Base-by-base conservation (phyloP, 2,797 vertebrate genomes). In the Tolypeutes matacus region DNA sequence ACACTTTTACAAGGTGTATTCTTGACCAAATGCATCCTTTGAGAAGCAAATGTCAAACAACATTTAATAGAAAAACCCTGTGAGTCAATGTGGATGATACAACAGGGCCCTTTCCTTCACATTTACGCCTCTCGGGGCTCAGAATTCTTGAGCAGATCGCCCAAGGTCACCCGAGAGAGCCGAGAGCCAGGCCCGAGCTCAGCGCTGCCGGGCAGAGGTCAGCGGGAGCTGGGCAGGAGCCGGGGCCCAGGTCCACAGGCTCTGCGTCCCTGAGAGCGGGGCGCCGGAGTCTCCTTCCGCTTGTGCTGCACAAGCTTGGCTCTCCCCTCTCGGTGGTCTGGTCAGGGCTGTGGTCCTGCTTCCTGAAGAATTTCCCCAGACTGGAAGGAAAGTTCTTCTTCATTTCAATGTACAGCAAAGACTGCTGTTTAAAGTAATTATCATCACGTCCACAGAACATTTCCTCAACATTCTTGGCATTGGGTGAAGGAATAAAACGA, bases 191-290 rank as follows among this genome's bases (percentile, higher is more conserved):
- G 12, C 6, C n/a, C 21, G 2, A 5, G 29, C n/a, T 60, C 36
- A 36, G 25, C 21, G 3, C 53, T 3, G 53, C 17, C 51, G 2
- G 17, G 51, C 51, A 53, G 56, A 18, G 15, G 20, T 10, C 9
- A 0, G 0, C 12, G 0, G 36, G 18, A 1, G 5, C 8, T 0
- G 0, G 2, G 23, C 3, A 3, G 1, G 14, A 0, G 29, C 7
- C 64, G 27, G 0, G 0, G 42, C 4, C 20, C 27, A 29, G 6
- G 3, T 0, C 5, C 1, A 0, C 0, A 5, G 0, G 46, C 46
- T 46, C 46, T 46, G 46, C 46, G 46, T 11, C 46, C 46, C 0
- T 1, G 7, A 21, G 29, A 46, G 27, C 1, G 15, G 1, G 0
- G 10, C 12, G 0, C 1, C 4, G 15, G 5, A 2, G 0, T 3